These are phyloP conservation scores for Lanistes nyassanus DNA, from an alignment of 1,140 invertebrate genomes.

Conservation along the genomic window DNA sequence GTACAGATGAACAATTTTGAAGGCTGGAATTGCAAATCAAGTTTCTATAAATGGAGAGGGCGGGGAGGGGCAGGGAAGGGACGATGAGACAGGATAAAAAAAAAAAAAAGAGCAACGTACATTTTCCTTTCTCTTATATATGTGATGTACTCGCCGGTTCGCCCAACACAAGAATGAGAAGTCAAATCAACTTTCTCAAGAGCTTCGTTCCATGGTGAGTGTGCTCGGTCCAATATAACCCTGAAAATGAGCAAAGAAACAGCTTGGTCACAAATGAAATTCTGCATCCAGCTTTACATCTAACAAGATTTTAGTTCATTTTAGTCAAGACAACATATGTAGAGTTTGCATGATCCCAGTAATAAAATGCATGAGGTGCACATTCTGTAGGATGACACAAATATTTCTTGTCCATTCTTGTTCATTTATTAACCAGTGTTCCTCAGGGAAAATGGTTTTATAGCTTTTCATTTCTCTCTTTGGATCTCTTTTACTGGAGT, in stretches of 20 bases:
- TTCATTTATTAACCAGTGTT: too few species aligned
- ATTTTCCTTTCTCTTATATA: conserved; percentile 63
- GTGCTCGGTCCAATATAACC: conserved; percentile 80
- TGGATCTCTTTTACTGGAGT: too few species aligned
- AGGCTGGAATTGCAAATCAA: background rate
- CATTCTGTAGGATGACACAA: too few species aligned
- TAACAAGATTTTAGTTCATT: background rate
- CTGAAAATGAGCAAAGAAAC: conserved; percentile 64
- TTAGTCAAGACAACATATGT: too few species aligned
- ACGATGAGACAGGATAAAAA: too few species aligned
- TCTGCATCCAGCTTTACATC: too few species aligned
- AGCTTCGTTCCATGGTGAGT: conserved; percentile 78
- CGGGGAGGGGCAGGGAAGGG: too few species aligned
- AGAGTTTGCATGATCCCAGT: too few species aligned
- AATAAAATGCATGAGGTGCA: too few species aligned
- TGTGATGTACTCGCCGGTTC: conserved; percentile 53
- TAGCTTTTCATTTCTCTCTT: background rate
- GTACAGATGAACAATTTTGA: background rate
- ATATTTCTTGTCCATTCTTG: too few species aligned
- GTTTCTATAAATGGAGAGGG: background rate
- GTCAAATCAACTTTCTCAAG: conserved; percentile 55
- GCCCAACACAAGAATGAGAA: conserved; percentile 42
- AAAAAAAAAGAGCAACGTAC: conserved; percentile 47
- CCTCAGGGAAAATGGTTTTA: background rate
- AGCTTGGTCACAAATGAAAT: background rate